Conservation (phyloP, 2,888 invertebrate species). For the Drosophila diplacantha region DNA sequence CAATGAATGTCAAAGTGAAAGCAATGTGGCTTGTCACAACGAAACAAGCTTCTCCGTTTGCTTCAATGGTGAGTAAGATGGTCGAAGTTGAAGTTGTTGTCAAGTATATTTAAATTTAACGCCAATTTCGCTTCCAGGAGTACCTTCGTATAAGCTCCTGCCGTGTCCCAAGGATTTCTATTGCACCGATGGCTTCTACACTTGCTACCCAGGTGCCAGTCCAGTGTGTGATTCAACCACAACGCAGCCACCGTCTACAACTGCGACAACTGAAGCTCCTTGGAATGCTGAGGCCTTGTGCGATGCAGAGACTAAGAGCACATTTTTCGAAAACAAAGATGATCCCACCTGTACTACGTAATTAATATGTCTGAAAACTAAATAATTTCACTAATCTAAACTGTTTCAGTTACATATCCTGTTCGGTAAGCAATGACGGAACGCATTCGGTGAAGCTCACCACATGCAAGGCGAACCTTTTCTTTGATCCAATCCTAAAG, state of each 20-base stretch:
- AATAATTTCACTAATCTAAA: not conserved
- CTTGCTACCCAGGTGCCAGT: constrained; percentile 41
- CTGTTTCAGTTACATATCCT: constrained; percentile 12
- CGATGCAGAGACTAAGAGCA: constrained; percentile 8
- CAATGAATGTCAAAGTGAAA: constrained; percentile 45
- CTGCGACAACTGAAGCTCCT: constrained; percentile 10
- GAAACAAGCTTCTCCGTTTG: constrained; percentile 51
- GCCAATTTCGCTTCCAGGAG: constrained; percentile 18
- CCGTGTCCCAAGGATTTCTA: constrained; percentile 43
- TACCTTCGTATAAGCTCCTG: constrained; percentile 23
- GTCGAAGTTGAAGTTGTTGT: no score
- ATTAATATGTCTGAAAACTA: not conserved
- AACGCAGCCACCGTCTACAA: not conserved
- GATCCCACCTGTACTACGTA: constrained; percentile 48
- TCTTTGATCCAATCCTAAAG: constrained; percentile 2
- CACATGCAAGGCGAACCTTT: not conserved
- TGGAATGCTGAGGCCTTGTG: constrained; percentile 13
- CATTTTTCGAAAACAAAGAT: constrained; percentile 24
- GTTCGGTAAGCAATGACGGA: constrained; percentile 1
- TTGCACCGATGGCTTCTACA: constrained; percentile 52
- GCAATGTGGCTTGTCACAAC: constrained; percentile 50
- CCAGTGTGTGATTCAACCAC: constrained; percentile 27
- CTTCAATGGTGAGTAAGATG: constrained; percentile 31
- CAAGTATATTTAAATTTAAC: not conserved
- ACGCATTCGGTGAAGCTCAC: constrained; percentile 4